Conservation (phyloP, 2,888 invertebrate species). For the Phortica okadai region DNA sequence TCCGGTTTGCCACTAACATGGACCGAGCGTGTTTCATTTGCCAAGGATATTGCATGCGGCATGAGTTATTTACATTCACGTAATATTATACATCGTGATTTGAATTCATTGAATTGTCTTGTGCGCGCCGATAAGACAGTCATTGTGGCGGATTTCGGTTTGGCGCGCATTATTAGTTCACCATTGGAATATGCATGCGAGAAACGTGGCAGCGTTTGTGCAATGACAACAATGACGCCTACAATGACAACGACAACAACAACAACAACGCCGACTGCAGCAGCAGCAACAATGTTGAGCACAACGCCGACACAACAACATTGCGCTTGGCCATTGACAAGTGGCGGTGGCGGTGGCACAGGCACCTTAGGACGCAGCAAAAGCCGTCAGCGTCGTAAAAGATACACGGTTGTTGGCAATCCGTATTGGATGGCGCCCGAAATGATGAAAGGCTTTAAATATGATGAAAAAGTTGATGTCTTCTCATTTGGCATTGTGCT, state of each 20-base stretch:
- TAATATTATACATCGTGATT: slow-evolving; percentile 96
- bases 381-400: slow-evolving; percentile 85
- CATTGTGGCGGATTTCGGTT: slow-evolving; percentile 96
- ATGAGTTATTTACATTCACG: slow-evolving; percentile 96
- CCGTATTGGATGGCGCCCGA: slow-evolving; percentile 99
- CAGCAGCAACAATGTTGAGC: not conserved
- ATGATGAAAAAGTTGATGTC: slow-evolving; percentile 97
- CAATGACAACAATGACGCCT: not conserved
- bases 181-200: slow-evolving; percentile 61
- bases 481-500: slow-evolving; percentile 97
- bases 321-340: slow-evolving; percentile 10
- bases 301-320: not conserved
- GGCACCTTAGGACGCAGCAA: slow-evolving; percentile 78
- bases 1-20: slow-evolving; percentile 83
- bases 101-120: slow-evolving; percentile 96
- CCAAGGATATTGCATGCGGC: slow-evolving; percentile 94
- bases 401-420: slow-evolving; percentile 97
- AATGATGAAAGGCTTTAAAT: slow-evolving; percentile 97
- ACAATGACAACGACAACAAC: slow-evolving; percentile 2
- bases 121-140: slow-evolving; percentile 93
- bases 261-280: slow-evolving; percentile 1
- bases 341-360: slow-evolving; percentile 55
- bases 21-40: slow-evolving; percentile 88
- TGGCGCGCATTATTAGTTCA: slow-evolving; percentile 86
- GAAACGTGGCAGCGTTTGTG: slow-evolving; percentile 71